phyloP scores from a whole-genome alignment of 2,113 vertebrate genomes.

The Tragelaphus imberbis region DNA sequence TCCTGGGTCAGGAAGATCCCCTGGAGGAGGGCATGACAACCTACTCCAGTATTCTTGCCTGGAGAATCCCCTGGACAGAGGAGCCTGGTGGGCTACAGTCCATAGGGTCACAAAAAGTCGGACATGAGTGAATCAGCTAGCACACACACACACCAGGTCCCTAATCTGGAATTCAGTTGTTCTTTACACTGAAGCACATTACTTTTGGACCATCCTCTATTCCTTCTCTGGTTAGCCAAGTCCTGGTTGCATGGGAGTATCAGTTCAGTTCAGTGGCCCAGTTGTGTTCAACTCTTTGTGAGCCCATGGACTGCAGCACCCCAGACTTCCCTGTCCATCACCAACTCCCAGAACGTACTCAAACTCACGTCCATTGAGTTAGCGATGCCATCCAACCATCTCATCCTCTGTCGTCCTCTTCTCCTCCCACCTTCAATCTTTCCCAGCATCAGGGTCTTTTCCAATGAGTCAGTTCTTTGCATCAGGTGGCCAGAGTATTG shows the following conservation, averaged over 20 bases:
- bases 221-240: neutral
- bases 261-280: too few species aligned
- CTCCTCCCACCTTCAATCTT: neutral
- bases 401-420: neutral
- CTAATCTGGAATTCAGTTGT: neutral
- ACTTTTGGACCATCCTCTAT: neutral
- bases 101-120: too few species aligned
- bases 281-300: neutral
- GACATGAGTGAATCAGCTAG: too few species aligned
- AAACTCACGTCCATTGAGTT: neutral
- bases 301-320: neutral
- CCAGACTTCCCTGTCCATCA: neutral
- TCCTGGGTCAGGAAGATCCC: too few species aligned
- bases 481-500: neutral
- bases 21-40: too few species aligned
- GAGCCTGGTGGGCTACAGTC: too few species aligned
- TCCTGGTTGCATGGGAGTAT: neutral
- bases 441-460: neutral
- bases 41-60: too few species aligned
- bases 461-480: neutral
- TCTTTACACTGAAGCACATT: neutral
- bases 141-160: too few species aligned
- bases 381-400: neutral
- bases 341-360: neutral
- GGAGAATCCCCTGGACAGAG: too few species aligned